A percentile compares a stretch with the other conserved stretches of the same genome.
Evolutionary conservation across 2,113 vertebrate genomes (phyloP).

Genomic region (Agelaius phoeniceus): DNA sequence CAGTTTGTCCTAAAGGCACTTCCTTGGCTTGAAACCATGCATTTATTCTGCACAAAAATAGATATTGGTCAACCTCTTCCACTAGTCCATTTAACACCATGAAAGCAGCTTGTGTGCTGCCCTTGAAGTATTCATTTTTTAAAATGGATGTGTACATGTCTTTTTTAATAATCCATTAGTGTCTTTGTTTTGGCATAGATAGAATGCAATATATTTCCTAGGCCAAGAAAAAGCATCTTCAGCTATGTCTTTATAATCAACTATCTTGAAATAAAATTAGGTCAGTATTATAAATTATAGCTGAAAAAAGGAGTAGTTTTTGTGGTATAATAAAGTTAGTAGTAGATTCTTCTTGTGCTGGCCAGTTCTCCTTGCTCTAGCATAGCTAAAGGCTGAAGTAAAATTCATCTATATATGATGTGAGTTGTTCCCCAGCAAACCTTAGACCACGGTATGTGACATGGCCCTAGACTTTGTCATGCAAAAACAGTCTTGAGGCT

Average conservation of each 20-base stretch:
- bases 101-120: not conserved
- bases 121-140: not conserved
- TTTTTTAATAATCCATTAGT: not conserved
- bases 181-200: not conserved
- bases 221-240: not conserved
- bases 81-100: not conserved
- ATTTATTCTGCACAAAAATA: conserved; percentile 14
- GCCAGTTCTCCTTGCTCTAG: not conserved
- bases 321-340: not conserved
- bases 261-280: not conserved
- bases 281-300: not conserved
- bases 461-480: not conserved
- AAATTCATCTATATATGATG: not conserved
- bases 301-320: not conserved
- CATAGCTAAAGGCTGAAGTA: not conserved
- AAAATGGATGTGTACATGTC: not conserved
- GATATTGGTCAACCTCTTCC: not conserved
- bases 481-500: not conserved
- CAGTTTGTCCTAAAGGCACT: not conserved
- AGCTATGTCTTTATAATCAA: not conserved
- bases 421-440: not conserved
- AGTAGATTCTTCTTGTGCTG: not conserved
- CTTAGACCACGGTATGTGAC: not conserved
- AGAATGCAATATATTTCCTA: not conserved
- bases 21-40: not conserved